phyloP scores from a whole-genome alignment of 2,113 vertebrate species.

The Pachypanchax playfairii region DNA sequence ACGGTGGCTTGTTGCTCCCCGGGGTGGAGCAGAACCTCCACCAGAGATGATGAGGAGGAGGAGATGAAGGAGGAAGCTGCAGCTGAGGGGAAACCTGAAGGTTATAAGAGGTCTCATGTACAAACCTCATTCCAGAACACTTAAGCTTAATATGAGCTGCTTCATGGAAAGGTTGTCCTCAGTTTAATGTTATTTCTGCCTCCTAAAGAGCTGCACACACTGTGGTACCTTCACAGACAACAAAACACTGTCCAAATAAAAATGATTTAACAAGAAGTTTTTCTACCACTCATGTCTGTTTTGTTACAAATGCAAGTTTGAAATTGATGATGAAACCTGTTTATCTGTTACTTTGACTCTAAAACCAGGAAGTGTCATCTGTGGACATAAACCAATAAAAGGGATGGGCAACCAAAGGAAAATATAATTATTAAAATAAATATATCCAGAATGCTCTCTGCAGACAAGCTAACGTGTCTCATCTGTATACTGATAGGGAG shows the following conservation, averaged over 20 bases:
- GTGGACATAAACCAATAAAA: constrained; percentile 48
- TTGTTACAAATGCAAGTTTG: too few species aligned
- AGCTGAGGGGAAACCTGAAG: constrained; percentile 46
- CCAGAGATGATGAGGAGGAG: constrained; percentile 52
- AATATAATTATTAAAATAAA: constrained; percentile 67
- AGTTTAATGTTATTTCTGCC: too few species aligned
- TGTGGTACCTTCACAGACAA: background rate
- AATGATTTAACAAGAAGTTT: too few species aligned
- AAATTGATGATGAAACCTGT: background rate
- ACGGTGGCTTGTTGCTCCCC: constrained; percentile 42
- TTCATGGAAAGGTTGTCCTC: too few species aligned
- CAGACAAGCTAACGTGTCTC: constrained; percentile 66
- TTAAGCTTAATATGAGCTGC: background rate
- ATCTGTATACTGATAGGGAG: constrained; percentile 73
- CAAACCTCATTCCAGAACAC: background rate
- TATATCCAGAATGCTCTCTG: constrained; percentile 63
- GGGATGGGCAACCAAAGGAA: constrained; percentile 42
- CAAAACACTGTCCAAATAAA: background rate
- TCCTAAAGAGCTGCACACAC: too few species aligned
- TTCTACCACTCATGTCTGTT: too few species aligned
- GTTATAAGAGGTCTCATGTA: constrained; percentile 13
- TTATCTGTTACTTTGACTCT: background rate
- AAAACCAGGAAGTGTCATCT: background rate
- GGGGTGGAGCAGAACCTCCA: constrained; percentile 55
- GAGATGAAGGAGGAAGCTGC: constrained; percentile 47